A percentile compares a stretch with the other conserved stretches of the same genome.
phyloP scores from a whole-genome alignment of 2,797 vertebrate species.

The Coilia nasus region DNA sequence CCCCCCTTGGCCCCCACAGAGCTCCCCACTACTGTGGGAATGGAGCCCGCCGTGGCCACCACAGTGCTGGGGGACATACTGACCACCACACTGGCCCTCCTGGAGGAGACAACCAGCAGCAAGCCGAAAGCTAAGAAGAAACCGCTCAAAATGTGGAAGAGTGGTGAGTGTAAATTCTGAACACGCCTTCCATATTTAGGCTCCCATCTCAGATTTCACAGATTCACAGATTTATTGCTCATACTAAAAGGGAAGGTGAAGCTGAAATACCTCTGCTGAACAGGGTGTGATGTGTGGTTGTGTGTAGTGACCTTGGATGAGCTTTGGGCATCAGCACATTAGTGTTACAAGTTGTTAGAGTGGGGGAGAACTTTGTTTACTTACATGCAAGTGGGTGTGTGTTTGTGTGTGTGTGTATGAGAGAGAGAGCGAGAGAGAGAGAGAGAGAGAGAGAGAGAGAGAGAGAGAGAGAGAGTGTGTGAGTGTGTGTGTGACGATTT shows the following conservation, averaged over 20 bases:
- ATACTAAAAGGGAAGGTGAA: background rate
- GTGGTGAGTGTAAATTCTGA: conserved; percentile 47
- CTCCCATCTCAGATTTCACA: background rate
- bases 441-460: background rate
- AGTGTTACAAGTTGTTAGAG: background rate
- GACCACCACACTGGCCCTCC: background rate
- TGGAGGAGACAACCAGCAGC: conserved; percentile 7
- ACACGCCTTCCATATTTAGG: background rate
- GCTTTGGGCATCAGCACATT: background rate
- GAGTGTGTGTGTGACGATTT: background rate
- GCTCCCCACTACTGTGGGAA: background rate
- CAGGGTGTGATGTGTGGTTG: background rate
- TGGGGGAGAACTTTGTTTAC: no score
- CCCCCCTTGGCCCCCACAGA: conserved; percentile 15
- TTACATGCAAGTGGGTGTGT: no score
- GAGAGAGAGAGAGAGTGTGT: background rate
- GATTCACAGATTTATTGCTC: no score
- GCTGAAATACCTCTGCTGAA: background rate
- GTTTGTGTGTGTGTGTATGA: no score
- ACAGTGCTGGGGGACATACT: background rate
- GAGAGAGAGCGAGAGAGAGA: no score
- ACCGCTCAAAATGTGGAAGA: conserved; percentile 51
- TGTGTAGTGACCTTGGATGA: background rate
- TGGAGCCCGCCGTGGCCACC: conserved; percentile 7
- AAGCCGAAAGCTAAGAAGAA: conserved; percentile 41